Evolutionary conservation across 2,797 vertebrate genomes (phyloP), one percentile per base, ranked within the genome.

Genomic region (Gadopsis bispinosus): DNA sequence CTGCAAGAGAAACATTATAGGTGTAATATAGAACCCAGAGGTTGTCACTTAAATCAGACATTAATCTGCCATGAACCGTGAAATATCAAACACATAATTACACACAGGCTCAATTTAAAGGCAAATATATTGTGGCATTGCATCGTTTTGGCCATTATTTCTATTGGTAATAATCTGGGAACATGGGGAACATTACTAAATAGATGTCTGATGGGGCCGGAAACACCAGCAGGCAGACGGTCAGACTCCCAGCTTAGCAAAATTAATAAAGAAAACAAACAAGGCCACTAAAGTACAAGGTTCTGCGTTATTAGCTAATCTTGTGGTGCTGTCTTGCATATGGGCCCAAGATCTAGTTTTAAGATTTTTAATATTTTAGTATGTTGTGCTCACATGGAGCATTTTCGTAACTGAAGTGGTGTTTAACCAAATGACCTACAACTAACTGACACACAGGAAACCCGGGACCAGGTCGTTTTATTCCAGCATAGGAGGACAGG

Each of bases 11-110:
- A 77, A 73, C 64, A 14, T 45, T 70, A 58, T 17, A 35, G 72
- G 41, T 67, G 63, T 47, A 71, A 72, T 20, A 17, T 31, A 55
- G n/a, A 75, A 64, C 20, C 53, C 48, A 53, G 45, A 63, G 53
- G 14, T 54, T 77, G 45, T 63, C 47, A 45, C 73, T 53, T 37
- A 45, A 66, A 60, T 78, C 62, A 76, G 65, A 79, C 12, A 61
- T 3, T 45, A n/a, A 69, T 54, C 22, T 69, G n/a, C 47, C 33
- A 47, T 51, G 12, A 79, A 62, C 12, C 11, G 31, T 60, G 29
- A 16, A 29, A 68, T 19, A 73, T 2, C 22, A 67, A 70, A 72
- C 41, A 48, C 47, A 43, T 55, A 26, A 75, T 79, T 11, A 74
- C 62, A 63, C 19, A 48, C 45, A 65, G 63, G 37, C 19, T 50